Conservation (phyloP, 2,888 invertebrate genomes). For the Siphonodentalium dalli region DNA sequence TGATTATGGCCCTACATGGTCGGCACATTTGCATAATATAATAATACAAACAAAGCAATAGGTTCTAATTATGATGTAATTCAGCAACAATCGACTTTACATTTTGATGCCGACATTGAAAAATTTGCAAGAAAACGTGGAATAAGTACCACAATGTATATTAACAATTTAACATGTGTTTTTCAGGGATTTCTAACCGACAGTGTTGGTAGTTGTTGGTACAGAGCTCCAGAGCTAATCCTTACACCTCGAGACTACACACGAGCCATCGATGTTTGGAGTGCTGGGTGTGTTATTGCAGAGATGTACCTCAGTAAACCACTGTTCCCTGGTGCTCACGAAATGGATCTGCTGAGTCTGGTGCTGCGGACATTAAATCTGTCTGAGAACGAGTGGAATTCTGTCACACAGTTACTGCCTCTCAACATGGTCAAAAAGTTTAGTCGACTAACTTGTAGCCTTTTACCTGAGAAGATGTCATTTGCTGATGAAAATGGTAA, state of each 20-base stretch:
- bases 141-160: not conserved
- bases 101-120: too few relatives aligned
- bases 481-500: too few relatives aligned
- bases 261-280: slow-evolving; percentile 96
- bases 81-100: too few relatives aligned
- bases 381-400: slow-evolving; percentile 46
- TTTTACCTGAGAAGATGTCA: too few relatives aligned
- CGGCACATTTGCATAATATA: too few relatives aligned
- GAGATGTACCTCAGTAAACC: slow-evolving; percentile 98
- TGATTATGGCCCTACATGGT: too few relatives aligned
- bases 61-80: too few relatives aligned
- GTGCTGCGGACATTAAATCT: slow-evolving; percentile 44
- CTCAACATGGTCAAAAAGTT: slow-evolving; percentile 47
- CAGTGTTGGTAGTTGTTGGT: slow-evolving; percentile 99
- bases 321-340: slow-evolving; percentile 98
- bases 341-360: slow-evolving; percentile 52
- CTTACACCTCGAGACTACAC: slow-evolving; percentile 99
- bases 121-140: too few relatives aligned
- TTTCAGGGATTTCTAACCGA: slow-evolving; percentile 92
- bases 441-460: not conserved
- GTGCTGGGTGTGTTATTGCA: slow-evolving; percentile 97
- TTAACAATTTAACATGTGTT: not conserved
- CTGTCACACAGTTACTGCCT: slow-evolving; percentile 49
- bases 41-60: too few relatives aligned
- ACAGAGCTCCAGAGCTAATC: slow-evolving; percentile 99